phyloP scores from a whole-genome alignment of 2,113 vertebrate genomes.

The Eonycteris spelaea region DNA sequence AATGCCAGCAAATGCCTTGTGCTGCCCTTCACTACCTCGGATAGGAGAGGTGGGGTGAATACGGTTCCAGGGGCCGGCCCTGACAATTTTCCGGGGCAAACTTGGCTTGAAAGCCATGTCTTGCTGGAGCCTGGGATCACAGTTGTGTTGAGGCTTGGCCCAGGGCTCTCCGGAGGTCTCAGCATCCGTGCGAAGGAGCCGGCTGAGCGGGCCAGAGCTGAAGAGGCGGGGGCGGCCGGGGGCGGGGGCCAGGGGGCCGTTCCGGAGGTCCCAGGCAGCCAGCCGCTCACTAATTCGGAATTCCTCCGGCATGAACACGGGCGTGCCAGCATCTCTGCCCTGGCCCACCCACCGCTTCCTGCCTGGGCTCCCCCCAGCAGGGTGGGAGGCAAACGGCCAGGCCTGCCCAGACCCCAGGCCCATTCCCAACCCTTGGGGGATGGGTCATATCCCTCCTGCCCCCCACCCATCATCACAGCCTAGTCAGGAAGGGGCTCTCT shows the following conservation, averaged over 20 bases:
- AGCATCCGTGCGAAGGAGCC: constrained; percentile 61
- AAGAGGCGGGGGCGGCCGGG: constrained; percentile 26
- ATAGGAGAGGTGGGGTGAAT: constrained; percentile 13
- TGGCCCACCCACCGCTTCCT: constrained; percentile 75
- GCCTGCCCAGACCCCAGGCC: constrained; percentile 41
- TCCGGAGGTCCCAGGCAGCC: constrained; percentile 74
- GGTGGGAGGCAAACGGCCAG: constrained; percentile 34
- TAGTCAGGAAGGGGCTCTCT: constrained; percentile 10
- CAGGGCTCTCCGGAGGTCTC: constrained; percentile 55
- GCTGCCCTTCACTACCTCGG: not conserved
- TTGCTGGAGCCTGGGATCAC: constrained; percentile 43
- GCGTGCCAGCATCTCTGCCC: constrained; percentile 73
- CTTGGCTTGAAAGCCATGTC: constrained; percentile 57
- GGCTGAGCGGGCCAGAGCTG: constrained; percentile 15
- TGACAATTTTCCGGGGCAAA: constrained; percentile 59
- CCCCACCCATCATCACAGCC: not conserved
- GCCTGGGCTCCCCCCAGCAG: constrained; percentile 46
- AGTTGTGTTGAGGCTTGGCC: constrained; percentile 69
- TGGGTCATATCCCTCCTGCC: not conserved
- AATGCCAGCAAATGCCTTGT: not conserved
- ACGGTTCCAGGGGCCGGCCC: not conserved
- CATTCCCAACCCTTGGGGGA: not conserved
- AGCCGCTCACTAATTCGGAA: constrained; percentile 76
- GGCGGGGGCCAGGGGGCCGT: constrained; percentile 47
- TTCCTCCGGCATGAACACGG: constrained; percentile 73